Base-by-base conservation (phyloP, 1,140 invertebrate genomes). In the Drosophila biarmipes region DNA sequence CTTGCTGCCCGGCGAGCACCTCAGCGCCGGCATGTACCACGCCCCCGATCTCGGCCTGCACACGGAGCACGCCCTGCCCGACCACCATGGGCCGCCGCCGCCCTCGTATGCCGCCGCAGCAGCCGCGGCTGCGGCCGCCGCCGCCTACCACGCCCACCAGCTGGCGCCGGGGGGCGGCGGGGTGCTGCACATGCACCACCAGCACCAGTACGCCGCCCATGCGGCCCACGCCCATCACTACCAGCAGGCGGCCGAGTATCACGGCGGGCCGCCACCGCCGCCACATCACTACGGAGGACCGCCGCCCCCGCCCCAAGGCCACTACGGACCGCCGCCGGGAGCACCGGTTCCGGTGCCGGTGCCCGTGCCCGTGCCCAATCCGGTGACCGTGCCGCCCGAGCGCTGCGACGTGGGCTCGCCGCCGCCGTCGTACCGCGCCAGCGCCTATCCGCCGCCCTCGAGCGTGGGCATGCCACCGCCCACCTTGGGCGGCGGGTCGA, bases 381-480 rank as follows among this genome's bases (percentile, higher is more conserved):
- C 58, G 7, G 58, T 52, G 1, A 37, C 35, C 4, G 66, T 68
- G 31, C 68, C 77, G 14, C 51, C 76, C 6, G 90, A 86, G 38
- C 90, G 90, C 8, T 91, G 90, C 15, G 90, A 91, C 49, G 82
- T 90, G 0, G 90, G 82, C 2, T 91, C 90, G 1, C 90, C 90
- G n/a, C 90, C 90, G 57, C 90, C 90, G 0, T 90, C 90, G 27
- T 91, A 91, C 63, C 77, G 90, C 2, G 80, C 90, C 12, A 90
- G 85, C 29, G 69, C 80, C 14, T 91, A 89, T 73, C 69, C 74
- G 19, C 81, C 78, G 17, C 69, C 80, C 6, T 51, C 74, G 14
- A 48, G 74, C 19, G 72, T 61, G 5, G 68, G 80, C 10, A 48
- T 67, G 38, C 73, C 79, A 3, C 75, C 85, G 15, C 85, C 79